Conservation (phyloP, 2,797 vertebrate genomes). For the Caiman crocodilus region DNA sequence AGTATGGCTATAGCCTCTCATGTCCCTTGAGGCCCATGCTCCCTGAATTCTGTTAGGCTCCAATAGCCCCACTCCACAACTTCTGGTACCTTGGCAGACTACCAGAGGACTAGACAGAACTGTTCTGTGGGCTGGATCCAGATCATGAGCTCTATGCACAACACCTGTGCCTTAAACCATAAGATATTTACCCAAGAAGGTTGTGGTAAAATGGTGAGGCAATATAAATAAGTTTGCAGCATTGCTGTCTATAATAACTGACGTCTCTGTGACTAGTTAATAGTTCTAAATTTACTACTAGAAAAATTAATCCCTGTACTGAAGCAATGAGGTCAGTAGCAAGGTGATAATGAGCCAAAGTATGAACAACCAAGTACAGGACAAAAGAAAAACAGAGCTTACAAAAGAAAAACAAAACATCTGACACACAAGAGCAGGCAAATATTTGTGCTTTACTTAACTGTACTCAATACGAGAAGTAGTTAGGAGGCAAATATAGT, state of each 20-base stretch:
- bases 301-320: not conserved
- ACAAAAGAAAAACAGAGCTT: too few species aligned
- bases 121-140: too few species aligned
- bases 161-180: not conserved
- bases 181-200: not conserved
- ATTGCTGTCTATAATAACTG: not conserved
- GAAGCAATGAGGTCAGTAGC: not conserved
- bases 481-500: not conserved
- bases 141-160: too few species aligned
- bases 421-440: not conserved
- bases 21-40: too few species aligned
- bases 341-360: not conserved
- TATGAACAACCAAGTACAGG: not conserved
- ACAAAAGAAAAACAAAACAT: too few species aligned
- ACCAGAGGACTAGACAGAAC: too few species aligned
- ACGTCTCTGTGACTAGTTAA: not conserved
- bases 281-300: not conserved
- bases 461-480: not conserved
- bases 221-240: not conserved
- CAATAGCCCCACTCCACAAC: too few species aligned
- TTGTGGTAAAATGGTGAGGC: not conserved
- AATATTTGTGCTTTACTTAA: not conserved
- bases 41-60: too few species aligned
- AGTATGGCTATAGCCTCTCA: too few species aligned
- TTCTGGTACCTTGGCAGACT: too few species aligned